Conservation (phyloP, 2,888 invertebrate species). For the Apodemia duryi region DNA sequence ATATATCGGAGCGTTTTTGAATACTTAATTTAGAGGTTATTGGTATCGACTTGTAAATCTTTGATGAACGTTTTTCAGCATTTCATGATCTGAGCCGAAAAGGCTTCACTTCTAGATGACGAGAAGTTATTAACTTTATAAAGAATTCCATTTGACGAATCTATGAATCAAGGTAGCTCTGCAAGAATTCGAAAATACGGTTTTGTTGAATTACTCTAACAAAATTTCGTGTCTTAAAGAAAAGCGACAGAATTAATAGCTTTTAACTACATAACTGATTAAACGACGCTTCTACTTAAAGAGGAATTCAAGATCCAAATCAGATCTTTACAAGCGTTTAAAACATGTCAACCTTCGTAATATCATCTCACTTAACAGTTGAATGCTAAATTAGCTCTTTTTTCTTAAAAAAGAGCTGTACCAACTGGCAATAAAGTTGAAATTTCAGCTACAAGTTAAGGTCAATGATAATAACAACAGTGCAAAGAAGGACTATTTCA, state of each 20-base stretch:
- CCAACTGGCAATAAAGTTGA: constrained; percentile 44
- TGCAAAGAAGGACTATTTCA: constrained; percentile 56
- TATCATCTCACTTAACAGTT: constrained; percentile 61
- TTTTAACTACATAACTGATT: constrained; percentile 10
- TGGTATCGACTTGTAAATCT: too few species aligned
- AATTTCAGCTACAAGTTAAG: constrained; percentile 47
- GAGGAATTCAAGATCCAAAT: constrained; percentile 34
- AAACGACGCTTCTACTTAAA: constrained; percentile 13
- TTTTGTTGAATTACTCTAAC: too few species aligned
- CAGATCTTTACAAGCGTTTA: constrained; percentile 51
- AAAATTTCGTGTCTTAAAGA: background rate
- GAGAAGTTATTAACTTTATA: too few species aligned
- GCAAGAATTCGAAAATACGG: too few species aligned
- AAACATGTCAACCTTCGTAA: constrained; percentile 59
- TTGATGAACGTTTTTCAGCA: too few species aligned
- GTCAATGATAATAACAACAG: constrained; percentile 70
- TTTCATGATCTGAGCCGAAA: too few species aligned
- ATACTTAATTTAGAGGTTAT: too few species aligned
- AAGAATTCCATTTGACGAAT: too few species aligned
- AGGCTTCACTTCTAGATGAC: too few species aligned
- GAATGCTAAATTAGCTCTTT: constrained; percentile 37
- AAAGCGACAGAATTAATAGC: constrained; percentile 12
- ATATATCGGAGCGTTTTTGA: too few species aligned
- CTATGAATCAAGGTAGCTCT: too few species aligned
- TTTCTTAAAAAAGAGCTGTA: constrained; percentile 41